Conservation (phyloP, 2,113 vertebrate genomes). For the Cyanocitta stelleri region DNA sequence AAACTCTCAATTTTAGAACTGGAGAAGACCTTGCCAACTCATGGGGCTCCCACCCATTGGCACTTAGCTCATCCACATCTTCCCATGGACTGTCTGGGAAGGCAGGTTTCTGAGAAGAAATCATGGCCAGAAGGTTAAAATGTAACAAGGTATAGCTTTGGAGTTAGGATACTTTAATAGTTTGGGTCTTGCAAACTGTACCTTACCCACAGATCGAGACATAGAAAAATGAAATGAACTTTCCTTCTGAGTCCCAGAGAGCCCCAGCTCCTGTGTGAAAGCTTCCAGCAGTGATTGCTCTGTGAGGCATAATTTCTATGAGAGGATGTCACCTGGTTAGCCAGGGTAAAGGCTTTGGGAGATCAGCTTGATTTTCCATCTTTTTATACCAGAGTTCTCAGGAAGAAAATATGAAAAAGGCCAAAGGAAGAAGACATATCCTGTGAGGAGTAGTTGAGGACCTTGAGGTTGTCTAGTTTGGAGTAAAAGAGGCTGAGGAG, state of each 20-base stretch:
- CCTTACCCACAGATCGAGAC: neutral
- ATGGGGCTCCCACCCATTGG: accelerated
- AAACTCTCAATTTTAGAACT: neutral
- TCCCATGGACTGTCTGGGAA: neutral
- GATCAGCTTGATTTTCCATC: neutral
- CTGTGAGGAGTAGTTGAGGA: neutral
- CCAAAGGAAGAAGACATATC: neutral
- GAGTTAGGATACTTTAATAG: neutral
- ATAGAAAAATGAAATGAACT: neutral
- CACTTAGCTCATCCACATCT: neutral
- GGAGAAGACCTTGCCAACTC: neutral
- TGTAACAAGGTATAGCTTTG: neutral
- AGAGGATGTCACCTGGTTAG: neutral
- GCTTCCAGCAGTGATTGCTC: neutral
- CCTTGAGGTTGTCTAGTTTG: neutral
- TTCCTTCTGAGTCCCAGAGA: neutral
- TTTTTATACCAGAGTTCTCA: neutral
- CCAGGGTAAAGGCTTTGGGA: neutral
- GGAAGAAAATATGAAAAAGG: neutral
- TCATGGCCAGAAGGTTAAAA: accelerated
- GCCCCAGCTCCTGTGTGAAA: neutral
- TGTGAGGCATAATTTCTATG: neutral
- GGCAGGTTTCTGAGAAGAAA: neutral
- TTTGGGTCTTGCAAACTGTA: neutral
- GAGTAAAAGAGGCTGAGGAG: neutral